Percentiles rank a stretch among this genome's conserved stretches.
phyloP scores from a whole-genome alignment of 2,888 invertebrate species.

The Plutella xylostella region DNA sequence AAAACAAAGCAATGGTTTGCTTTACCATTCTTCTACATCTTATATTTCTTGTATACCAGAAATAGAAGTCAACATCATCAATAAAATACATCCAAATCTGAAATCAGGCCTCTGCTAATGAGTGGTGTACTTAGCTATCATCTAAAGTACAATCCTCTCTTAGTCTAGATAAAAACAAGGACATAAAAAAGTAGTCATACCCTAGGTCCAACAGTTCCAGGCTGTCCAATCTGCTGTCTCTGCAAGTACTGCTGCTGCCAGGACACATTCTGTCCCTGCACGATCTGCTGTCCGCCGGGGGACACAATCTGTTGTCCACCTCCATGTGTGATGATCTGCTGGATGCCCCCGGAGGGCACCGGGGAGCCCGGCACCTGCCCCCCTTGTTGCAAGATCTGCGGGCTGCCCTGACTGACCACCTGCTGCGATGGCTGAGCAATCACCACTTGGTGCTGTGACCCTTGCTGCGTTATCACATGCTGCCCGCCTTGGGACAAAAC shows the following conservation, averaged over 20 bases:
- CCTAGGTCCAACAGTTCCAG: conserved; percentile 61
- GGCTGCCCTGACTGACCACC: conserved; percentile 51
- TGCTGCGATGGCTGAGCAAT: conserved; percentile 63
- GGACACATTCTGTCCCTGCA: conserved; percentile 55
- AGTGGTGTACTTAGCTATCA: no score
- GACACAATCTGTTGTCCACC: conserved; percentile 61
- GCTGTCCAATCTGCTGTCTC: conserved; percentile 64
- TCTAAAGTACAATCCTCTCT: no score
- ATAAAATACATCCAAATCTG: no score
- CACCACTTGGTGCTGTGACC: conserved; percentile 60
- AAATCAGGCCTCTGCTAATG: no score
- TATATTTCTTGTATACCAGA: no score
- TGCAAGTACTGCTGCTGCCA: conserved; percentile 60
- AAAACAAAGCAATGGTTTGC: no score
- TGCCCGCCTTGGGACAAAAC: conserved; percentile 60
- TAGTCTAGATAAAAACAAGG: no score
- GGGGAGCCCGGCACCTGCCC: conserved; percentile 51
- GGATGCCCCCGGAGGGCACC: conserved; percentile 48
- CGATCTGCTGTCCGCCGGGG: conserved; percentile 55
- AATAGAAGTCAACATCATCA: no score
- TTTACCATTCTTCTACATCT: no score
- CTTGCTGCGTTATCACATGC: conserved; percentile 60
- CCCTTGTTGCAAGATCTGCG: conserved; percentile 53
- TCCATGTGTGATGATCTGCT: conserved; percentile 63
- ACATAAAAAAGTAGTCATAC: no score